These are phyloP conservation scores for Linnaemya tessellans DNA, from an alignment of 2,888 invertebrate species.

Conservation along the genomic window DNA sequence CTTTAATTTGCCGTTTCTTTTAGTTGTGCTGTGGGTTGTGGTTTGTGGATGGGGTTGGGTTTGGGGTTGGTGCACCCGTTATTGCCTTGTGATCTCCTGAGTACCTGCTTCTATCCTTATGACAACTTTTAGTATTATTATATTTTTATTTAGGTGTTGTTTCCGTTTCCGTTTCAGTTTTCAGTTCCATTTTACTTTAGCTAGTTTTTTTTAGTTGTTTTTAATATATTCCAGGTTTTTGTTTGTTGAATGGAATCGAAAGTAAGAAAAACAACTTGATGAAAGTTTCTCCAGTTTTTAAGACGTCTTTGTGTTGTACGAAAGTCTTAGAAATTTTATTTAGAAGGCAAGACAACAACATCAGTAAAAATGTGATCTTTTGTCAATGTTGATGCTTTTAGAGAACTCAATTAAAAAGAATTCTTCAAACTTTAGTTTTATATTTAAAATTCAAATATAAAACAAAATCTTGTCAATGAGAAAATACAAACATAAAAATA, in stretches of 20 bases:
- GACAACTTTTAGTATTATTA: conserved; percentile 38
- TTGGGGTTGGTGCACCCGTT: neutral
- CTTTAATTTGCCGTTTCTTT: conserved; percentile 26
- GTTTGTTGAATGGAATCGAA: neutral
- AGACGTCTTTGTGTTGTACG: conserved; percentile 4
- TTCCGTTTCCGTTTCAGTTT: conserved; percentile 44
- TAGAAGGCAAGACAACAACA: neutral
- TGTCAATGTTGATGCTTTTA: neutral
- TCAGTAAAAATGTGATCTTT: neutral
- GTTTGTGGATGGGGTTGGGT: neutral
- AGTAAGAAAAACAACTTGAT: conserved; percentile 20
- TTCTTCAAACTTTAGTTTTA: neutral
- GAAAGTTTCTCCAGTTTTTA: conserved; percentile 5
- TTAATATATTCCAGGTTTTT: conserved; percentile 7
- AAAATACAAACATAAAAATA: too few species aligned
- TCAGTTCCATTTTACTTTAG: neutral
- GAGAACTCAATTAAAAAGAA: neutral
- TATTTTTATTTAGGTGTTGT: conserved; percentile 21
- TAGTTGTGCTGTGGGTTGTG: neutral
- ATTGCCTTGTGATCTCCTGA: conserved; percentile 21
- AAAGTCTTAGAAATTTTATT: neutral
- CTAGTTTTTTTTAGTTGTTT: neutral
- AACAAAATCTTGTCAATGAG: too few species aligned
- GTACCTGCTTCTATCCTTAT: conserved; percentile 6
- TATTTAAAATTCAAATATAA: too few species aligned